Conservation (phyloP, 2,113 vertebrate species). For the Suncus etruscus region DNA sequence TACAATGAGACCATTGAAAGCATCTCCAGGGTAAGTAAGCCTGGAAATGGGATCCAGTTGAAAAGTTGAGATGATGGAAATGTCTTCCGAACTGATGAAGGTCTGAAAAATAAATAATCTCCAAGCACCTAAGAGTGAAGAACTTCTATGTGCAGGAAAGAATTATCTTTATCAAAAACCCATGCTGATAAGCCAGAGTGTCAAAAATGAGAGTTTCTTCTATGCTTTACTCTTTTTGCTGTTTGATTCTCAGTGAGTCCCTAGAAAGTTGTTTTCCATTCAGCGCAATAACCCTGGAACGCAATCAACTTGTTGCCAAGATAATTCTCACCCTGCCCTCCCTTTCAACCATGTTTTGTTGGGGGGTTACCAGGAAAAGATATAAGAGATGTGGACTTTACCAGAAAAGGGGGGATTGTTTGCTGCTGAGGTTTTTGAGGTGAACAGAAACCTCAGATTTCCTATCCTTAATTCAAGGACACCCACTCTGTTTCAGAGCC, state of each 20-base stretch:
- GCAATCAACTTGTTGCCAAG: constrained; percentile 55
- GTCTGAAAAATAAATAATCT: background rate
- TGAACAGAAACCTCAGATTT: constrained; percentile 67
- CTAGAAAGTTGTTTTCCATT: constrained; percentile 38
- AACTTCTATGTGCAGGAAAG: constrained; percentile 6
- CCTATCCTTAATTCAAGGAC: constrained; percentile 50
- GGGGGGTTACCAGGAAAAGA: constrained; percentile 62
- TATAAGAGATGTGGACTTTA: constrained; percentile 65
- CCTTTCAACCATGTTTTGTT: constrained; percentile 54
- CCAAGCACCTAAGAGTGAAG: background rate
- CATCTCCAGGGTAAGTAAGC: constrained; percentile 71
- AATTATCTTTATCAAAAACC: background rate
- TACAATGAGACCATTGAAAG: constrained; percentile 48
- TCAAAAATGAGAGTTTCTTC: background rate
- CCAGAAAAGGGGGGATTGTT: constrained; percentile 63
- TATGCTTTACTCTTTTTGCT: background rate
- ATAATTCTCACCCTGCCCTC: background rate
- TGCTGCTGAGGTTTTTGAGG: constrained; percentile 50
- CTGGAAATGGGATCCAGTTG: constrained; percentile 68
- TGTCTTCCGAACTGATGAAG: constrained; percentile 15
- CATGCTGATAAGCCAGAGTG: no score
- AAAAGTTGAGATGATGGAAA: constrained; percentile 60
- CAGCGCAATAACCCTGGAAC: constrained; percentile 34
- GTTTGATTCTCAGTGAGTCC: constrained; percentile 61
- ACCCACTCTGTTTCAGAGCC: constrained; percentile 62